These are phyloP conservation scores for Wiebesia pumilae DNA, from an alignment of 1,140 invertebrate genomes.

Conservation along the genomic window DNA sequence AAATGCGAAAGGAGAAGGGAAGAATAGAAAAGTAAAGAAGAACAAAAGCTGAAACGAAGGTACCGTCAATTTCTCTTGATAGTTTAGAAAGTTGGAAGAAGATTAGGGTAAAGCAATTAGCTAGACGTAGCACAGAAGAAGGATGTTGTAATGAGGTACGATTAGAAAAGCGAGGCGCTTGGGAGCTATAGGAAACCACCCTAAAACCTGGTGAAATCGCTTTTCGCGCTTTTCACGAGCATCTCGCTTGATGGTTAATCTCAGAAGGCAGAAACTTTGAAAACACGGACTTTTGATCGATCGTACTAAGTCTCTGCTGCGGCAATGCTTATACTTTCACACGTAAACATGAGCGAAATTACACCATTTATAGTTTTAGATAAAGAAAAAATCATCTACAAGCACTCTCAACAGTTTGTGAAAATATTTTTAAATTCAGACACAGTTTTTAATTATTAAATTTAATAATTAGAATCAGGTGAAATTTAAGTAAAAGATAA, in stretches of 20 bases:
- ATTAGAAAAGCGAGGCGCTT: slow-evolving; percentile 73
- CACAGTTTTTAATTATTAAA: no score
- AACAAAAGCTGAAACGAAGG: background rate
- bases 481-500: no score
- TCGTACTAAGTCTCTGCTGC: slow-evolving; percentile 20
- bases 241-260: slow-evolving; percentile 46
- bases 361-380: background rate
- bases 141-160: slow-evolving; percentile 70
- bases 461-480: no score
- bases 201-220: slow-evolving; percentile 57
- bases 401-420: background rate
- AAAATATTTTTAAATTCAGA: background rate
- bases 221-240: slow-evolving; percentile 50
- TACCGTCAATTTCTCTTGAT: slow-evolving; percentile 56
- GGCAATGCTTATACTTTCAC: slow-evolving; percentile 25
- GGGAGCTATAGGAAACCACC: slow-evolving; percentile 66
- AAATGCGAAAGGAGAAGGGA: background rate
- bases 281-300: slow-evolving; percentile 53
- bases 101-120: slow-evolving; percentile 72
- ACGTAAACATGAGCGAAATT: slow-evolving; percentile 42
- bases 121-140: slow-evolving; percentile 59
- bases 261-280: slow-evolving; percentile 49
- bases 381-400: background rate
- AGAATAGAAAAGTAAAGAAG: slow-evolving; percentile 17
- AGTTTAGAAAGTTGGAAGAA: slow-evolving; percentile 70